Conservation (phyloP, 2,113 vertebrate genomes). For the Capricornis sumatraensis region DNA sequence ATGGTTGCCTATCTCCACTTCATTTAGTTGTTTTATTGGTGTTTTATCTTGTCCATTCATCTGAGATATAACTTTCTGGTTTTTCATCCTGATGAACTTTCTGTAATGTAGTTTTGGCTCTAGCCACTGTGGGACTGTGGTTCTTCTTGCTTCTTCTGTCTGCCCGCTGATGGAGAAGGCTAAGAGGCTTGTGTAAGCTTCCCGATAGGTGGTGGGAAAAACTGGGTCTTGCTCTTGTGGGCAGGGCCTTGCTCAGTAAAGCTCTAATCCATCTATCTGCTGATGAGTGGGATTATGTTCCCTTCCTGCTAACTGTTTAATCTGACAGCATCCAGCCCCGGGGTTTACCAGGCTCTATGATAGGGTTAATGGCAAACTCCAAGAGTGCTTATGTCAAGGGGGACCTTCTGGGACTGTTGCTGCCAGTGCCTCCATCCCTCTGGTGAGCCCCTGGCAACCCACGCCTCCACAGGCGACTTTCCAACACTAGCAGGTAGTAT, state of each 20-base stretch:
- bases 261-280: background rate
- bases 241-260: background rate
- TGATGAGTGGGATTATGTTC: background rate
- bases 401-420: background rate
- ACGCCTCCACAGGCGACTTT: background rate
- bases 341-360: background rate
- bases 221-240: background rate
- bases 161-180: background rate
- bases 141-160: background rate
- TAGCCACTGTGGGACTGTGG: background rate
- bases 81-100: background rate
- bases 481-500: background rate
- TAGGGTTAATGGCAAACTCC: background rate
- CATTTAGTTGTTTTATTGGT: background rate
- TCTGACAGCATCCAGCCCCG: background rate
- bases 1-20: background rate
- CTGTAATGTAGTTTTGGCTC: background rate
- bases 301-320: background rate
- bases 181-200: background rate
- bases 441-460: background rate
- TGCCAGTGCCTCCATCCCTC: background rate
- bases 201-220: background rate
- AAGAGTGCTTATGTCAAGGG: background rate
- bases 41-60: background rate
- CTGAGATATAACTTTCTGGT: background rate